Evolutionary conservation across 1,140 invertebrate genomes (phyloP).

Genomic region (Bactericera cockerelli): DNA sequence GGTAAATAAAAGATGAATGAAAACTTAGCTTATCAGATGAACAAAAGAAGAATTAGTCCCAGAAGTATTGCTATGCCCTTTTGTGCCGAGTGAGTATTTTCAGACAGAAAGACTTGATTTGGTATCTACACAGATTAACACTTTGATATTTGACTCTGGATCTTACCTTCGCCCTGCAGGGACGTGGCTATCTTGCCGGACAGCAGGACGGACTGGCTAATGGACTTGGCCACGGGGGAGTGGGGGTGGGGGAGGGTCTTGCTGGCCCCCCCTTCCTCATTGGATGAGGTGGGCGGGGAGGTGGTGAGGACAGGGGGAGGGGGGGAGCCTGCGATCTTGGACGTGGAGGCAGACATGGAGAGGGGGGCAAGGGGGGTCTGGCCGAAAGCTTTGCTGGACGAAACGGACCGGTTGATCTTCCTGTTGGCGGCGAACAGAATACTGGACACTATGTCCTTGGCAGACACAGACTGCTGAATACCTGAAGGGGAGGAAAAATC

Average conservation of each 20-base stretch:
- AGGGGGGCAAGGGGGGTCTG: constrained; percentile 25
- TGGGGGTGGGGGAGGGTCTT: not conserved
- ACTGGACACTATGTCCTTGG: constrained; percentile 60
- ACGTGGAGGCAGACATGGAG: constrained; percentile 21
- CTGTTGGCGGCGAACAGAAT: constrained; percentile 66
- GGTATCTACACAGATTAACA: too few species aligned
- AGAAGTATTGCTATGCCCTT: too few species aligned
- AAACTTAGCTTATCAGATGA: too few species aligned
- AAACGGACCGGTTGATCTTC: constrained; percentile 38
- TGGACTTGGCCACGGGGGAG: constrained; percentile 17
- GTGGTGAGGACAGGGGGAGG: constrained; percentile 19
- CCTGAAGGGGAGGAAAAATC: constrained; percentile 3
- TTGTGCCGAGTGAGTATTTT: too few species aligned
- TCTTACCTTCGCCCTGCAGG: not conserved
- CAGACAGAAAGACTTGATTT: too few species aligned
- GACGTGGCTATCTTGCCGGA: constrained; percentile 20
- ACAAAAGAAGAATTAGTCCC: too few species aligned
- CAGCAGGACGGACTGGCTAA: constrained; percentile 21
- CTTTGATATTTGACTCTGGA: too few species aligned
- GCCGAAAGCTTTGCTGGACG: constrained; percentile 8
- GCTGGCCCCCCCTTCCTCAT: not conserved
- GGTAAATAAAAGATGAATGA: too few species aligned
- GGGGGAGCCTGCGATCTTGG: constrained; percentile 26
- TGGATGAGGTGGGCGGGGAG: constrained; percentile 8
- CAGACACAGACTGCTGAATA: constrained; percentile 27